Evolutionary conservation across 2,888 invertebrate genomes (phyloP).

Genomic region (Ennomos quercinarius): DNA sequence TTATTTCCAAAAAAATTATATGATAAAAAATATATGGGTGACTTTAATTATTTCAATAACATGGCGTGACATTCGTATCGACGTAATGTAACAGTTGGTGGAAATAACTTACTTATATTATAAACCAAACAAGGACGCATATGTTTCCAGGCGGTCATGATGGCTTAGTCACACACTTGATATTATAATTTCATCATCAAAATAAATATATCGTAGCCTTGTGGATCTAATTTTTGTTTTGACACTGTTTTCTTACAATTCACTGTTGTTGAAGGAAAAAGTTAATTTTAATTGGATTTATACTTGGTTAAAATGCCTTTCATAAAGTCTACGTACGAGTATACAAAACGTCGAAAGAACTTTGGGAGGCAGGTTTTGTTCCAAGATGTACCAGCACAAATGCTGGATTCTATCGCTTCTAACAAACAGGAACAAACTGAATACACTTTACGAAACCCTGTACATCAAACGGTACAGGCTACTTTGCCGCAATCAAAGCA

Average conservation of each 20-base stretch:
- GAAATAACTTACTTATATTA: constrained; percentile 36
- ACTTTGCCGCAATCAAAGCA: constrained; percentile 75
- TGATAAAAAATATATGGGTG: no score
- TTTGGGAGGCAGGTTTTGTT: constrained; percentile 83
- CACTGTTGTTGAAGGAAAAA: constrained; percentile 26
- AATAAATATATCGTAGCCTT: constrained; percentile 56
- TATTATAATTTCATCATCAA: constrained; percentile 55
- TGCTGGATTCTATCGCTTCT: constrained; percentile 73
- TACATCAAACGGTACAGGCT: constrained; percentile 77
- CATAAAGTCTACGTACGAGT: constrained; percentile 69
- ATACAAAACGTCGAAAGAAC: constrained; percentile 76
- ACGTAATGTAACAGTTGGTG: constrained; percentile 31
- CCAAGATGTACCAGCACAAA: constrained; percentile 67
- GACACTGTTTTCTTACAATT: constrained; percentile 43
- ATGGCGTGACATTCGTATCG: background rate
- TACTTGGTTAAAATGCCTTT: constrained; percentile 55
- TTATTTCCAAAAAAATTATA: no score
- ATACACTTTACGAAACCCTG: constrained; percentile 82
- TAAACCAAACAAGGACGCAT: constrained; percentile 68
- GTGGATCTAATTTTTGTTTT: constrained; percentile 59
- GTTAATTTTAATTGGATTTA: constrained; percentile 20
- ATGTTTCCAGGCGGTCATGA: constrained; percentile 60
- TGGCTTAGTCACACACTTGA: constrained; percentile 52
- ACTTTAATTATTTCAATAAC: no score
- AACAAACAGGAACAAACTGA: constrained; percentile 66